Base-by-base conservation (phyloP, 2,113 vertebrate species). In the Xiphophorus hellerii region DNA sequence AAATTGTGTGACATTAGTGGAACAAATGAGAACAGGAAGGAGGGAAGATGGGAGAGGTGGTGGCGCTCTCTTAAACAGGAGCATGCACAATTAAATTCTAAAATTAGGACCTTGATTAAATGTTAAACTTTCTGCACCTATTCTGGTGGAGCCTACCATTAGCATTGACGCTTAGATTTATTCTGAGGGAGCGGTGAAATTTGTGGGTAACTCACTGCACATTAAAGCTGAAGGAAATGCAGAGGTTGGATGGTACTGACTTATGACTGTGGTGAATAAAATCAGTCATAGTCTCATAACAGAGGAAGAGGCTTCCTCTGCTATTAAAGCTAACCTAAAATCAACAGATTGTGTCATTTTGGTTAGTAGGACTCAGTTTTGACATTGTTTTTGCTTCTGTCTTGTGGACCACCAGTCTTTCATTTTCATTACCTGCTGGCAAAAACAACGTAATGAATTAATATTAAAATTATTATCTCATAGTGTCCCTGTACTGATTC, bases 71-170 rank as follows among this genome's bases (percentile, higher is more conserved):
- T 88, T 86, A 79, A 85, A 88, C 87, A 89, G 88, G 84, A 78
- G 69, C 88, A 84, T 42, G 64, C 77, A 84, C 90, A 92, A 94
- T 93, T 93, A 90, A 88, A 85, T 79, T 86, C 94, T 94, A 94
- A 94, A 95, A 92, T 93, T 94, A 94, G 94, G 80, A 25, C 65
- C 84, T 84, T 94, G 92, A 95, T 95, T 94, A 94, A 95, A 93
- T 92, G 88, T 94, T 94, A 87, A 94, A 94, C 87, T 89, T 92
- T 90, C 76, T 83, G 88, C 82, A 93, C 92, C 89, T 93, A 85
- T 92, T 92, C 90, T 83, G 76, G 85, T 87, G 75, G 73, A 81
- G 83, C 78, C 82, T 89, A 78, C 83, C 76, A 87, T 94, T 90
- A 93, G 73, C 77, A 74, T 74, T 82, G 83, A 88, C 71, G 69